Conservation (phyloP, 2,797 vertebrate genomes). For the Cheirogaleus major region DNA sequence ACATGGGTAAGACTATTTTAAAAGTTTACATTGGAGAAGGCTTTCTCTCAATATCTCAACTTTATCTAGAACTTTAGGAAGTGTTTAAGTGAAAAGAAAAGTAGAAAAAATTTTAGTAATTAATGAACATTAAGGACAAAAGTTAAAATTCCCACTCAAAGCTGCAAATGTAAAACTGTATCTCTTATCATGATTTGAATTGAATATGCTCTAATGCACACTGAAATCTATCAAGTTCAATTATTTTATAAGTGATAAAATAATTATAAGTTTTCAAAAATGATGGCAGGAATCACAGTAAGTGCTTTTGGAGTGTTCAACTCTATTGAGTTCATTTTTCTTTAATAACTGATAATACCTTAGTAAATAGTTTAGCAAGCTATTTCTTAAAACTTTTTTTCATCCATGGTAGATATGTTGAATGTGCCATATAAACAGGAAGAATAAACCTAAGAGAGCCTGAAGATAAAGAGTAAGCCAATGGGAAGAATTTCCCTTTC, state of each 20-base stretch:
- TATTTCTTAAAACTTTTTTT: neutral
- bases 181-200: slow-evolving; percentile 59
- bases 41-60: slow-evolving; percentile 34
- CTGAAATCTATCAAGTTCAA: slow-evolving; percentile 73
- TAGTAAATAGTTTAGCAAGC: slow-evolving; percentile 21
- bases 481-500: neutral
- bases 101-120: slow-evolving; percentile 60
- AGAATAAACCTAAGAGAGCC: neutral
- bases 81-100: slow-evolving; percentile 51
- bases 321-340: slow-evolving; percentile 39
- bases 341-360: slow-evolving; percentile 30
- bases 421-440: neutral
- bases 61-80: slow-evolving; percentile 59
- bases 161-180: slow-evolving; percentile 51
- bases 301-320: slow-evolving; percentile 57
- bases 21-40: slow-evolving; percentile 37
- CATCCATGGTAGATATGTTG: neutral
- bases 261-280: slow-evolving; percentile 75
- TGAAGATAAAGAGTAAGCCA: neutral
- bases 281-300: slow-evolving; percentile 49
- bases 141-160: slow-evolving; percentile 68
- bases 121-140: slow-evolving; percentile 64
- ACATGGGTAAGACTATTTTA: slow-evolving; percentile 14
- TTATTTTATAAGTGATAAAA: slow-evolving; percentile 79
- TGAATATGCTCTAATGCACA: slow-evolving; percentile 70